These are phyloP conservation scores for Temnothorax unifasciatus DNA, from an alignment of 2,888 invertebrate species.

Conservation along the genomic window DNA sequence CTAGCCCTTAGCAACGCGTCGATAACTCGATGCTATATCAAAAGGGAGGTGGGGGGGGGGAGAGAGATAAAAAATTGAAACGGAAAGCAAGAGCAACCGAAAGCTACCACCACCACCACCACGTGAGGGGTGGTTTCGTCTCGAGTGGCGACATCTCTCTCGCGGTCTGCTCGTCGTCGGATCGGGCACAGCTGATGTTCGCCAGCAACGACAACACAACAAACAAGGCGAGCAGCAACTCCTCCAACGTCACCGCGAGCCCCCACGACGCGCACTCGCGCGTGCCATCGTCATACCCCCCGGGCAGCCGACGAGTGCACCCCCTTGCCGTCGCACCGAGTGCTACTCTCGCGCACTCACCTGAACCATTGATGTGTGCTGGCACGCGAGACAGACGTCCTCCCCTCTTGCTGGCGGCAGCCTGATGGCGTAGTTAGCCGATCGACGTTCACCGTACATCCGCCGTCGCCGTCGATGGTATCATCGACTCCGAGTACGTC, in stretches of 20 bases:
- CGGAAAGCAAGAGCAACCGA: background rate
- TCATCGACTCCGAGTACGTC: slow-evolving; percentile 61
- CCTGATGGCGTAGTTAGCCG: slow-evolving; percentile 75
- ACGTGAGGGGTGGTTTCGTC: slow-evolving; percentile 31
- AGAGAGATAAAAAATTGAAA: background rate
- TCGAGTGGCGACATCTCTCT: slow-evolving; percentile 73
- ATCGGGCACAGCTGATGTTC: slow-evolving; percentile 39
- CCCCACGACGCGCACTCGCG: slow-evolving; percentile 11
- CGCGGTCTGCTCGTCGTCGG: slow-evolving; percentile 37
- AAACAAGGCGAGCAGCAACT: background rate
- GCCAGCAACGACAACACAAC: background rate
- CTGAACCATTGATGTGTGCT: slow-evolving; percentile 84
- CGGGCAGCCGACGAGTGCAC: background rate
- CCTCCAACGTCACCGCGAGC: background rate
- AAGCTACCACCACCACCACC: background rate
- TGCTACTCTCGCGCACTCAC: slow-evolving; percentile 69
- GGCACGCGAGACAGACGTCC: slow-evolving; percentile 77
- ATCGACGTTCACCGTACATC: slow-evolving; percentile 77
- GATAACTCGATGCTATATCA: background rate
- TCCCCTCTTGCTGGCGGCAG: slow-evolving; percentile 70
- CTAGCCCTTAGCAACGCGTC: background rate
- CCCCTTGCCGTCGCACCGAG: background rate
- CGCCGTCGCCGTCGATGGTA: slow-evolving; percentile 57
- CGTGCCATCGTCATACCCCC: background rate
- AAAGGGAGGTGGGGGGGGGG: background rate